A percentile compares a stretch with the other conserved stretches of the same genome.
Evolutionary conservation across 2,113 vertebrate genomes (phyloP).

Genomic region (Mormyrus iriodes): DNA sequence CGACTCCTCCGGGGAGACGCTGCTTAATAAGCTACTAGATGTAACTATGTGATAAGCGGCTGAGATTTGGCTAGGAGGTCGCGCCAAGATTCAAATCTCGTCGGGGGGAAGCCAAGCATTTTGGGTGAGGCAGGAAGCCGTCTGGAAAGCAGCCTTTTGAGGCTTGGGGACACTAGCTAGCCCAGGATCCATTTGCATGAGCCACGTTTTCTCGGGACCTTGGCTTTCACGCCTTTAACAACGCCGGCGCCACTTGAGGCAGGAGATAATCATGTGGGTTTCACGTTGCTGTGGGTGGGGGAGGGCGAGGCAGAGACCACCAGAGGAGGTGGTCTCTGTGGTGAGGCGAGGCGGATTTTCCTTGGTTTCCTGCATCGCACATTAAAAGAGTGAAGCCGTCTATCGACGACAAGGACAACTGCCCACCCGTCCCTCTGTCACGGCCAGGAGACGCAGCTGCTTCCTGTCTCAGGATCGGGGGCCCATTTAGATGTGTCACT

Average conservation of each 20-base stretch:
- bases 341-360: background rate
- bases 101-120: background rate
- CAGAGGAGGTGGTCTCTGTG: background rate
- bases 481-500: conserved; percentile 9
- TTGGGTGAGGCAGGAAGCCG: conserved; percentile 14
- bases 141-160: background rate
- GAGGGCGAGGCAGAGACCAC: background rate
- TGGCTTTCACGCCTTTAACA: background rate
- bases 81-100: conserved; percentile 14
- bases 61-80: background rate
- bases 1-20: background rate
- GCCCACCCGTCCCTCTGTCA: background rate
- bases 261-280: background rate
- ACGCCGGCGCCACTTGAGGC: background rate
- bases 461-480: background rate
- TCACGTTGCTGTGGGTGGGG: background rate
- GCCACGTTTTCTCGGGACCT: background rate
- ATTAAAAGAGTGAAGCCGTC: background rate
- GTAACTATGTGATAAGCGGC: background rate
- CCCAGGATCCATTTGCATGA: background rate
- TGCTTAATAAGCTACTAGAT: background rate
- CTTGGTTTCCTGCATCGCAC: background rate
- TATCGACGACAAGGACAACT: background rate
- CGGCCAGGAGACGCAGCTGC: background rate
- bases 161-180: background rate